These are phyloP conservation scores for Polymixis lichenea DNA, from an alignment of 2,888 invertebrate species.

Conservation along the genomic window DNA sequence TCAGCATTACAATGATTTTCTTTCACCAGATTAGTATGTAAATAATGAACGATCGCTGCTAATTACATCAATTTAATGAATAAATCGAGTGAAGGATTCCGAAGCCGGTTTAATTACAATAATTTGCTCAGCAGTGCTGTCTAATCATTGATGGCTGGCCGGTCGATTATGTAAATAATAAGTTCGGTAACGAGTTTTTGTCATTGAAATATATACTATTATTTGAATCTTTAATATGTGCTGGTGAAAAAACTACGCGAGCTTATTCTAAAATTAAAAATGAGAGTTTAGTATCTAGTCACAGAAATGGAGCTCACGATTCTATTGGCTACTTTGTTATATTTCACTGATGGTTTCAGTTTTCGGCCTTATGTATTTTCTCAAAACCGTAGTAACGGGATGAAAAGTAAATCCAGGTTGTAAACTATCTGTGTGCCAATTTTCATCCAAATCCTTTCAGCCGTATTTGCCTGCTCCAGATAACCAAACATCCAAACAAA, in stretches of 20 bases:
- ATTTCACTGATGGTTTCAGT: not conserved
- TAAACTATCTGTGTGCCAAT: too few species aligned
- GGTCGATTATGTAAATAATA: not conserved
- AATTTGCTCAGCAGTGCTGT: slow-evolving; percentile 28
- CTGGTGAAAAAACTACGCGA: too few species aligned
- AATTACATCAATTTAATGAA: slow-evolving; percentile 47
- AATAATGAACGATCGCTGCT: slow-evolving; percentile 18
- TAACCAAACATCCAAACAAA: too few species aligned
- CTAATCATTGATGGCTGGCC: not conserved
- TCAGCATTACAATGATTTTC: slow-evolving; percentile 50
- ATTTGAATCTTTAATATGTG: too few species aligned
- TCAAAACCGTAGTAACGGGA: too few species aligned
- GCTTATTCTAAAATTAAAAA: too few species aligned
- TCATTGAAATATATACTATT: not conserved
- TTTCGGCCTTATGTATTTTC: not conserved
- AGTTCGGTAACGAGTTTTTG: not conserved
- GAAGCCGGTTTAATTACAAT: slow-evolving; percentile 19
- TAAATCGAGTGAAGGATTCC: slow-evolving; percentile 23
- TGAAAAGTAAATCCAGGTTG: too few species aligned
- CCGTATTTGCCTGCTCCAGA: too few species aligned
- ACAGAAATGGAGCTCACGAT: too few species aligned
- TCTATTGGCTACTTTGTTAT: not conserved
- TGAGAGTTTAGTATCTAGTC: not conserved
- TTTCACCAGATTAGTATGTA: slow-evolving; percentile 40
- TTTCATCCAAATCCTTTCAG: too few species aligned